Base-by-base conservation (phyloP, 2,888 invertebrate genomes). In the Mimachlamys varia region DNA sequence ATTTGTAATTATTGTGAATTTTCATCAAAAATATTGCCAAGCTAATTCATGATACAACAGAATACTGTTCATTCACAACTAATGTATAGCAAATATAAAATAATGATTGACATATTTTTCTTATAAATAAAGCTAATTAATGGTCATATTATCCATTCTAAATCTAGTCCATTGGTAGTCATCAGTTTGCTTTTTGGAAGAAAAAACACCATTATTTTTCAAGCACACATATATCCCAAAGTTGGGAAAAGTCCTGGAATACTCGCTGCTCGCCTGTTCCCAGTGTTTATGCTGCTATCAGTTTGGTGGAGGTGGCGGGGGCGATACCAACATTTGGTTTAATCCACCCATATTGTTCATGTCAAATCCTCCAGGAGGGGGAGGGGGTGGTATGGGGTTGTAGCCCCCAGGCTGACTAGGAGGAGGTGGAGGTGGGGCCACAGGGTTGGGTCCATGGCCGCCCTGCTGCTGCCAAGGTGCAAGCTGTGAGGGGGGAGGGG, bases 401-500 rank as follows among this genome's bases (percentile, higher is more conserved):
- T 95, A 95, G 37, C 93, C 94, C 89, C 92, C 94, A 33, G 92
- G 91, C 87, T 93, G 92, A 38, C 93, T 91, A 22, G 94, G 96
- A 92, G 97, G 95, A 76, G 95, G 95, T 87, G 95, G 96, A 5
- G 96, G 96, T 19, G 96, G 94, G 22, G 95, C 94, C 49, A 94
- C 94, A 76, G 92, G 92, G 37, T 92, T 93, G 15, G 93, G 93
- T 89, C 53, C 90, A 90, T 92, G 92, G 88, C 89, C 92, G 87
- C 91, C 94, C 62, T 89, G 93, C 90, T 93, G 94, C 93, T 97
- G 97, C 93, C 97, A 97, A 33, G 95, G 94, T 37, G 92, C 94
- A 87, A 97, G 97, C 87, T 97, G 97, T 94, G 97, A 97, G 93
- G 97, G 97, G 50, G 97, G 97, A 0, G 97, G 97, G 62, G 92